Evolutionary conservation across 2,888 invertebrate genomes (phyloP).

Genomic region (Anoplius nigerrimus): DNA sequence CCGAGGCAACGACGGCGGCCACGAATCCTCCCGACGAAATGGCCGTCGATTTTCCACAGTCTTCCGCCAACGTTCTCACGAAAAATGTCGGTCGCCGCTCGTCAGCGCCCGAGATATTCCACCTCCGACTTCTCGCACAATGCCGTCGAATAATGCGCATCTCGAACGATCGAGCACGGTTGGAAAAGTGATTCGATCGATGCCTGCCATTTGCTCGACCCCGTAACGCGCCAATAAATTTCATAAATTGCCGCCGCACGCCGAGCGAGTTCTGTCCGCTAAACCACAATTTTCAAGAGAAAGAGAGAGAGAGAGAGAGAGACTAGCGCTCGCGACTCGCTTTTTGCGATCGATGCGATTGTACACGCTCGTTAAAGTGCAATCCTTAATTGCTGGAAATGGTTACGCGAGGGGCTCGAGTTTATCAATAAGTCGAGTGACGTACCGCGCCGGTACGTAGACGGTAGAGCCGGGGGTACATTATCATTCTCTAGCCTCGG

Average conservation of each 20-base stretch:
- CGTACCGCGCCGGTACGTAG: no score
- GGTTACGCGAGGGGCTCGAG: conserved; percentile 16
- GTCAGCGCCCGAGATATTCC: no score
- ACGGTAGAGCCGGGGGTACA: not conserved
- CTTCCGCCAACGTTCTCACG: no score
- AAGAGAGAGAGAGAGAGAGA: not conserved
- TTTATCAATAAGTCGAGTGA: conserved; percentile 25
- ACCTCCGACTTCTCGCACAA: no score
- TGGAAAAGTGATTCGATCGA: conserved; percentile 16
- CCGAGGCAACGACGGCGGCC: no score
- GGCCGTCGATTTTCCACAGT: no score
- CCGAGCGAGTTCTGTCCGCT: not conserved
- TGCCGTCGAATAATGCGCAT: no score
- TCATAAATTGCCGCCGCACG: conserved; percentile 17
- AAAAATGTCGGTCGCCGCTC: no score
- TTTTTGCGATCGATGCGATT: conserved; percentile 33
- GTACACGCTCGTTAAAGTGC: conserved; percentile 35
- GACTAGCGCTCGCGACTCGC: conserved; percentile 4
- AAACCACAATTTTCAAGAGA: conserved; percentile 22
- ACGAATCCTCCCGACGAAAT: no score
- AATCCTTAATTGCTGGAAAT: conserved; percentile 40
- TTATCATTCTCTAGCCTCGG: conserved; percentile 5
- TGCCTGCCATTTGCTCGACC: conserved; percentile 14
- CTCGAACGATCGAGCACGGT: no score
- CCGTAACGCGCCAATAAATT: conserved; percentile 27